phyloP scores from a whole-genome alignment of 2,888 invertebrate species.

The Galerucella pusilla region DNA sequence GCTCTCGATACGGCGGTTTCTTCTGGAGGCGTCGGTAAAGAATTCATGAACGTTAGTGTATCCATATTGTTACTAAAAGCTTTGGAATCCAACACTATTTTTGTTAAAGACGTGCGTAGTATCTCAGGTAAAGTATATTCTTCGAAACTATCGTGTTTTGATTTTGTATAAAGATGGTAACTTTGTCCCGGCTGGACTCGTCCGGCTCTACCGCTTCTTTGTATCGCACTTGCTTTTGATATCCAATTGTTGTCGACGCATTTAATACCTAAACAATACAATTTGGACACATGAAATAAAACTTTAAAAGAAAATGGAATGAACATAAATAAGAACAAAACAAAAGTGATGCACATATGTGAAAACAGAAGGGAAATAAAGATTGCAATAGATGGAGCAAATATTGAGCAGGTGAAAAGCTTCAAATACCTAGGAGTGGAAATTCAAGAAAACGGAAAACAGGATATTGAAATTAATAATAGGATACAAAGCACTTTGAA shows the following conservation, averaged over 20 bases:
- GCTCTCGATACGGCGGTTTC: slow-evolving; percentile 68
- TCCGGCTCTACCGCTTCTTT: slow-evolving; percentile 77
- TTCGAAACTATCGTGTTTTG: slow-evolving; percentile 66
- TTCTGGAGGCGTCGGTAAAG: slow-evolving; percentile 73
- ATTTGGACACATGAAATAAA: no score
- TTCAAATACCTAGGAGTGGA: no score
- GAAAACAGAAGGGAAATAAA: no score
- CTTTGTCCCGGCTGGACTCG: slow-evolving; percentile 73
- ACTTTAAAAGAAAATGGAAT: no score
- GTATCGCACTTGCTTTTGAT: slow-evolving; percentile 72
- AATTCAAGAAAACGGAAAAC: no score
- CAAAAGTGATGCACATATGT: no score
- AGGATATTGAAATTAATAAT: no score
- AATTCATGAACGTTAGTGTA: slow-evolving; percentile 70
- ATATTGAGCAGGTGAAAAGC: no score
- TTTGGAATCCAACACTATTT: slow-evolving; percentile 71
- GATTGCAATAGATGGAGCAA: no score
- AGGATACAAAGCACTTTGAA: no score
- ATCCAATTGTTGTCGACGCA: slow-evolving; percentile 71
- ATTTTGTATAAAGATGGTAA: slow-evolving; percentile 69
- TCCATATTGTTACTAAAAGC: slow-evolving; percentile 70
- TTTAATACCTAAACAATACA: slow-evolving; percentile 59
- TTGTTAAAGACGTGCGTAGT: slow-evolving; percentile 68
- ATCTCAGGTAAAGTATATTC: slow-evolving; percentile 73
- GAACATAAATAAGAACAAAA: no score